phyloP scores from a whole-genome alignment of 2,888 invertebrate species.

The Rhamnusium bicolor region DNA sequence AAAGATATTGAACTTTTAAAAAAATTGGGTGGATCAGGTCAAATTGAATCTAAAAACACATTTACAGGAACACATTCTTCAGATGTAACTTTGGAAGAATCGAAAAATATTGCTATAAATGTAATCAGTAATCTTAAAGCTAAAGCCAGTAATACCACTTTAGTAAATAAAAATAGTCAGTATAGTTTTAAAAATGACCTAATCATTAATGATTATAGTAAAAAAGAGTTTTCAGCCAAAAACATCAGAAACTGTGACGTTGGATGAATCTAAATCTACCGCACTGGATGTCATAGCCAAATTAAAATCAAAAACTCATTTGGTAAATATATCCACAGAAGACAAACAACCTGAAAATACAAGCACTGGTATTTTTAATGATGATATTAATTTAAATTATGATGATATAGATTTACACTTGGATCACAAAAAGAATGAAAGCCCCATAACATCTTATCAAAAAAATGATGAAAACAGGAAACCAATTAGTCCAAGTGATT shows the following conservation, averaged over 20 bases:
- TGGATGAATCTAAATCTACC: constrained; percentile 47
- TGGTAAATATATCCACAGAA: background rate
- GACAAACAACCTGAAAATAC: background rate
- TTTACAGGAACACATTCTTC: constrained; percentile 55
- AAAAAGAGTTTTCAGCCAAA: constrained; percentile 44
- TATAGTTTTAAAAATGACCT: constrained; percentile 44
- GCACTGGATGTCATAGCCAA: constrained; percentile 54
- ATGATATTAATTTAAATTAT: constrained; percentile 23
- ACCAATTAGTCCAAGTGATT: background rate
- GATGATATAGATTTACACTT: constrained; percentile 37
- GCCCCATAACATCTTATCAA: background rate
- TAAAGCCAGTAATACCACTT: constrained; percentile 34
- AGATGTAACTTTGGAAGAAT: constrained; percentile 55
- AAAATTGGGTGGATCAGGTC: constrained; percentile 70
- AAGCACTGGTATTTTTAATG: background rate
- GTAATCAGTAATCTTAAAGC: constrained; percentile 59
- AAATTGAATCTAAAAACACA: constrained; percentile 48
- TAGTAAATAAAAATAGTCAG: constrained; percentile 3
- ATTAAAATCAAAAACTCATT: constrained; percentile 50
- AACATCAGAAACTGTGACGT: constrained; percentile 41
- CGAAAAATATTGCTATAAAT: constrained; percentile 56
- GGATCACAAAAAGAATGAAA: background rate
- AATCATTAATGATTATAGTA: constrained; percentile 40
- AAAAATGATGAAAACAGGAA: background rate
- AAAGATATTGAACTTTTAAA: constrained; percentile 78